Conservation (phyloP, 2,113 vertebrate genomes). For the Aegypius monachus region DNA sequence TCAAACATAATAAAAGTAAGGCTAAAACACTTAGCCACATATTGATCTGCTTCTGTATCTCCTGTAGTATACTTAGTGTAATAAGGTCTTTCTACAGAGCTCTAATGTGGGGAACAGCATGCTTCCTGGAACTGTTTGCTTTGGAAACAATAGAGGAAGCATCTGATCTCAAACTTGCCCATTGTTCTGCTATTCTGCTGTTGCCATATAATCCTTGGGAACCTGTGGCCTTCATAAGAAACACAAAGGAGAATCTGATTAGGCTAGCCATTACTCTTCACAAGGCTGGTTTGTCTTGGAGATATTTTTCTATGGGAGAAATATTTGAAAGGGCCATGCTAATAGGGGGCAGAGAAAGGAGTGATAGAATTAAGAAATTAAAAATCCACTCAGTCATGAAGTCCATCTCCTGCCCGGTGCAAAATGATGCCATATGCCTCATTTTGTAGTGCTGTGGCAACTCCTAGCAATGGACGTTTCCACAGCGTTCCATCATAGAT, state of each 20-base stretch:
- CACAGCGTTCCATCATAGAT: neutral
- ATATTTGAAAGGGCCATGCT: neutral
- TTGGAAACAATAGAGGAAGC: constrained; percentile 53
- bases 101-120: neutral
- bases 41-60: constrained; percentile 59
- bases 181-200: constrained; percentile 13
- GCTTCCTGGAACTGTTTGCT: constrained; percentile 64
- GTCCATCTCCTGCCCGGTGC: neutral
- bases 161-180: constrained; percentile 46
- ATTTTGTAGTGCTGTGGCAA: neutral
- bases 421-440: neutral
- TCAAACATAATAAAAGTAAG: constrained; percentile 58
- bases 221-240: constrained; percentile 11
- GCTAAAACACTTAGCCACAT: constrained; percentile 60
- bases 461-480: neutral
- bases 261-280: neutral
- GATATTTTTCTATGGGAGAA: neutral
- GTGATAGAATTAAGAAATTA: neutral
- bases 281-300: neutral
- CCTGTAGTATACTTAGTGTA: neutral
- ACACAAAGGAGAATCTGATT: neutral
- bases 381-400: neutral
- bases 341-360: neutral
- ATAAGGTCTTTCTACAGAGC: neutral
- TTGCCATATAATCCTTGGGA: neutral